Base-by-base conservation (phyloP, 2,797 vertebrate species). In the Podargus strigoides region DNA sequence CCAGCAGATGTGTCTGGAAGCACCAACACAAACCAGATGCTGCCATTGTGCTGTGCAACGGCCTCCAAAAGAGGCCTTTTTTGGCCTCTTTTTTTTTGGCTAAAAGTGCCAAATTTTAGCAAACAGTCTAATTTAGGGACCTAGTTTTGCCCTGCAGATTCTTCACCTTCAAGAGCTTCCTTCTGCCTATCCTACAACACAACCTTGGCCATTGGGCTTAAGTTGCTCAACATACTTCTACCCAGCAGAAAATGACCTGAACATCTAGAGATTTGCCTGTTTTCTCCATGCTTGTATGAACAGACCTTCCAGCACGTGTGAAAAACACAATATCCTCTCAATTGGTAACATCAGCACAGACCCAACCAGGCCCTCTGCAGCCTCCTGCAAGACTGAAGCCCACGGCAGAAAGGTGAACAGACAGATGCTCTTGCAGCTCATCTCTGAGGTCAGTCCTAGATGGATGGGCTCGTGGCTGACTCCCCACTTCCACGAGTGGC, bases 151-250 rank as follows among this genome's bases (percentile, higher is more conserved):
- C 32, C 62, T 32, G 27, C 24, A 46, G 21, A 58, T 39, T 37
- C 39, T 32, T 37, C 30, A 46, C 26, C 68, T 39, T 39, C 78
- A 21, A 37, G n/a, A 59, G 19, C 36, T 75, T 64, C 34, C 41
- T 36, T 20, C 1, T 5, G 30, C 24, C 24, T 12, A 3, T 5
- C 15, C 16, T 59, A 32, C 5, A 36, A 36, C 26, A 39, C 10
- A 70, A 20, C 0, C 2, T 7, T 27, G 23, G 52, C 56, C 55
- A 22, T 7, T 12, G 50, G 21, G 14, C 46, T 85, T 13, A 16
- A 26, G n/a, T 10, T 47, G 32, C 36, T 84, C 14, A 9, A 10
- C 10, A 9, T 0, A 0, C 15, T 64, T 66, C 6, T 10, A 18
- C 12, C 4, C 23, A 28, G 19, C 2, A 24, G 42, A 55, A 89